Evolutionary conservation across 2,113 vertebrate species (phyloP), one percentile per base, ranked within the genome.

Genomic region (Sardina pilchardus): DNA sequence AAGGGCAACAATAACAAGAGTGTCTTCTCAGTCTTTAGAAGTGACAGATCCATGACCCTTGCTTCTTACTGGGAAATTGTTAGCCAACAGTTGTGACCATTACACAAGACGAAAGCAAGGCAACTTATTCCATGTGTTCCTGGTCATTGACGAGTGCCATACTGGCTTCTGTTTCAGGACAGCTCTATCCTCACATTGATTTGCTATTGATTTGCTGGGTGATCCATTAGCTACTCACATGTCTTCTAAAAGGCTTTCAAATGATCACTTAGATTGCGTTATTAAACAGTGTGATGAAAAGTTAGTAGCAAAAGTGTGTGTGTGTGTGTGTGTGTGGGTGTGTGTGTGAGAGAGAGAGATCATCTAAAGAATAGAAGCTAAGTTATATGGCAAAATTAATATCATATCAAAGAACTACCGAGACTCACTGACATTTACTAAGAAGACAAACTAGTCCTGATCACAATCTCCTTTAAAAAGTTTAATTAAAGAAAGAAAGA

Each of bases 161-260:
- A 88, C 56, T 59, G 86, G 91, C 92, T 90, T 93, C 92, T 92
- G 86, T 94, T 93, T 93, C 94, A 93, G 86, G 89, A 82, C 91
- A 90, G 90, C 93, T 90, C 92, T 91, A 93, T 93, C 91, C 91
- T 91, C 92, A 93, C 94, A 94, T 94, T 88, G 94, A 94, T 94
- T 87, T 81, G 2, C 26, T 87, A 94, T 93, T 92, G 94, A 94
- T 94, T 93, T 90, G 91, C 90, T 87, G 91, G 89, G 91, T 91
- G 91, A 93, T 95, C 93, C 93, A 93, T 94, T 94, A 94, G 84
- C 90, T 89, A 91, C 93, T 92, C 92, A 93, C 93, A 93, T 93
- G 91, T 91, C 83, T 92, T 90, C 90, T 88, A 91, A 82, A 78
- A 83, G 90, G 90, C 92, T 94, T 92, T 94, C 93, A 94, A 93